These are phyloP conservation scores for Xanthia togata DNA, from an alignment of 2,888 invertebrate species.

Conservation along the genomic window DNA sequence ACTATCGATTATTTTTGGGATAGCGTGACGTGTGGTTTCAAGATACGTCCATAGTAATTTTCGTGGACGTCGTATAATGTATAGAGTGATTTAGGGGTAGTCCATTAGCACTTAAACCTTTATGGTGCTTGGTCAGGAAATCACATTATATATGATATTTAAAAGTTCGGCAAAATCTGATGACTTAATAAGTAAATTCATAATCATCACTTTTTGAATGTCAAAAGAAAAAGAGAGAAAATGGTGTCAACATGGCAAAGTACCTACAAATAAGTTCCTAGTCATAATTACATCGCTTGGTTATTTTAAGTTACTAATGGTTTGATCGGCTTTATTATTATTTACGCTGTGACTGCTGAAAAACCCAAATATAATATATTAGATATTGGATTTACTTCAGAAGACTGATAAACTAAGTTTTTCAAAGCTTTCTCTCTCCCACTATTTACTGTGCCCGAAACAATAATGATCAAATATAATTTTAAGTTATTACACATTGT, in stretches of 20 bases:
- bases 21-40: constrained; percentile 49
- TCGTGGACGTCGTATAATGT: constrained; percentile 6
- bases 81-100: constrained; percentile 14
- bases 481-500: too few relatives aligned
- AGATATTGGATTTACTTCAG: too few relatives aligned
- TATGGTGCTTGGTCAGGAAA: not conserved
- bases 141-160: not conserved
- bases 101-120: constrained; percentile 23
- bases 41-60: constrained; percentile 37
- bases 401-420: too few relatives aligned
- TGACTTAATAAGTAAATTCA: not conserved
- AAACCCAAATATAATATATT: too few relatives aligned
- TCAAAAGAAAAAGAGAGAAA: not conserved
- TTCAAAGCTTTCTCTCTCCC: too few relatives aligned
- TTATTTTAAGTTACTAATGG: not conserved
- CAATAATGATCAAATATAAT: too few relatives aligned
- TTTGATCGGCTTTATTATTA: not conserved
- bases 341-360: not conserved
- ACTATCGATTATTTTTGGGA: constrained; percentile 72
- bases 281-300: not conserved
- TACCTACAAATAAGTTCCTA: not conserved
- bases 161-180: not conserved
- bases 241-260: not conserved
- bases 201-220: not conserved
- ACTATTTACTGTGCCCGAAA: too few relatives aligned